Conservation (phyloP, 2,797 vertebrate species). For the Gymnoscopelus braueri region DNA sequence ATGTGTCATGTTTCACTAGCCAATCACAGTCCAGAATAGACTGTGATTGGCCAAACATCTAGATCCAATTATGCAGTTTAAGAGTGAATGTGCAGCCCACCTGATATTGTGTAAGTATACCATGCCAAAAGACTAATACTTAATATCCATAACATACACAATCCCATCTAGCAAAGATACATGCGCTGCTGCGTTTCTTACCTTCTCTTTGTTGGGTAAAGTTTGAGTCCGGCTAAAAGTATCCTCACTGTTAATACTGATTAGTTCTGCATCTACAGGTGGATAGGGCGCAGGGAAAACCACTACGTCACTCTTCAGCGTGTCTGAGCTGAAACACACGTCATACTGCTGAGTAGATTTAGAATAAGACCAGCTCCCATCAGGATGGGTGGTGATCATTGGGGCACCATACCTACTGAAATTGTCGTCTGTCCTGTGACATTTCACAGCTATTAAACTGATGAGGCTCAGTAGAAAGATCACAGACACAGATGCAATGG, state of each 20-base stretch:
- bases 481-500: constrained; percentile 39
- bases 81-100: too few species aligned
- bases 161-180: too few species aligned
- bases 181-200: too few species aligned
- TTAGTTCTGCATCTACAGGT: neutral
- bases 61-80: too few species aligned
- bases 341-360: constrained; percentile 68
- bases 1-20: too few species aligned
- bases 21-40: too few species aligned
- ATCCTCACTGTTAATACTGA: constrained; percentile 59
- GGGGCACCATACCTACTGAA: constrained; percentile 45
- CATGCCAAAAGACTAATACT: too few species aligned
- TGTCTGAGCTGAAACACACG: constrained; percentile 63
- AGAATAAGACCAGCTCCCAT: constrained; percentile 62
- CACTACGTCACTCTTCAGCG: constrained; percentile 52
- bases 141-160: too few species aligned
- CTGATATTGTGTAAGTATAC: too few species aligned
- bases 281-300: constrained; percentile 21
- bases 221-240: constrained; percentile 32
- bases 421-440: constrained; percentile 24
- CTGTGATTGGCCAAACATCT: too few species aligned
- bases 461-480: constrained; percentile 52
- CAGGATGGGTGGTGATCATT: constrained; percentile 49
- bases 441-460: constrained; percentile 39
- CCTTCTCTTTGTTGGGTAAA: neutral